Evolutionary conservation across 2,113 vertebrate species (phyloP).

Genomic region (Megaceryle maxima): DNA sequence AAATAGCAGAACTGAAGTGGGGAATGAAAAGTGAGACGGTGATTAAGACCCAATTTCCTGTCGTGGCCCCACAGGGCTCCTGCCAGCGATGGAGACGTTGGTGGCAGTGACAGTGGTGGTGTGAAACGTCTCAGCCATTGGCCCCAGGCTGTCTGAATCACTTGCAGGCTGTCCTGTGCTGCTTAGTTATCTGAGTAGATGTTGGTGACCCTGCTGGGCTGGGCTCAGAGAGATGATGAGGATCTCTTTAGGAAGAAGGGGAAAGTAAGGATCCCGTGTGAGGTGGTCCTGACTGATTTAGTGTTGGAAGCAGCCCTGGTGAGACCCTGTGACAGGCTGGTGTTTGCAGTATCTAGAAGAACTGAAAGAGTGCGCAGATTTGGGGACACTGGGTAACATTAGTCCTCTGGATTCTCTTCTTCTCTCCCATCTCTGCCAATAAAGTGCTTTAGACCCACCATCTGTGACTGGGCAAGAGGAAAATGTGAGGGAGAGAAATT

Average conservation of each 20-base stretch:
- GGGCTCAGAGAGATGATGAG: fast-evolving
- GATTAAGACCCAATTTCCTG: slow-evolving; percentile 62
- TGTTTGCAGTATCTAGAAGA: neutral
- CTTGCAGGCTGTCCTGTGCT: neutral
- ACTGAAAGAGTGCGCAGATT: neutral
- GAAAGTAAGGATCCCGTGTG: neutral
- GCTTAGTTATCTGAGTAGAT: neutral
- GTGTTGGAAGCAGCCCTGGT: neutral
- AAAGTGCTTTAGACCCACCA: neutral
- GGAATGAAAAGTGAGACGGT: slow-evolving; percentile 57
- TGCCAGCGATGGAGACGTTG: neutral
- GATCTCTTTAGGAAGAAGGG: neutral
- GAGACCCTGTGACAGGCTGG: neutral
- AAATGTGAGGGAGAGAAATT: neutral
- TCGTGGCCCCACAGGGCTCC: neutral
- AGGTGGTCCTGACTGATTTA: neutral
- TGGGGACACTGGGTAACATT: neutral
- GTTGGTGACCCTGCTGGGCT: neutral
- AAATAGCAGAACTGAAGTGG: slow-evolving; percentile 46
- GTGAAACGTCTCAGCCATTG: neutral
- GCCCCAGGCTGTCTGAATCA: neutral
- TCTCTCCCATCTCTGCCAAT: neutral
- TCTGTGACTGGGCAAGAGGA: neutral
- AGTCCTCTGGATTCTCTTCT: neutral
- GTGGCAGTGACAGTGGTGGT: neutral